Evolutionary conservation across 2,113 vertebrate species (phyloP).

Genomic region (Opisthocomus hoazin): DNA sequence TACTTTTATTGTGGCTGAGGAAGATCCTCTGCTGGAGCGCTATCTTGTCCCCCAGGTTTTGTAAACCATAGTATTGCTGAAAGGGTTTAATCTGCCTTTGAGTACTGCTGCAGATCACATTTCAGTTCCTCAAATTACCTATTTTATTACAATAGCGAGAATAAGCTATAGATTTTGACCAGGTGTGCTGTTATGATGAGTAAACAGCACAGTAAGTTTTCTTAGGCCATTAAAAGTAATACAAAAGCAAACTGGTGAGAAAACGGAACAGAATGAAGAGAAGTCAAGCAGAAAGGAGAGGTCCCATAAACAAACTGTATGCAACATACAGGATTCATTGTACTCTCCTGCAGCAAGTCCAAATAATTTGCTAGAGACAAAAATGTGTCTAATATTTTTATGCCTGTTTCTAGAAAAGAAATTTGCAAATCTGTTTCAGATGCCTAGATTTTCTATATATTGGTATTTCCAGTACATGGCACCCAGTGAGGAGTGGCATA

Average conservation of each 20-base stretch:
- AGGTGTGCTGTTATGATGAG: not conserved
- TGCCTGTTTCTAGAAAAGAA: not conserved
- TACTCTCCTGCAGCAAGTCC: not conserved
- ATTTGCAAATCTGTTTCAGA: not conserved
- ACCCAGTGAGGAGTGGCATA: not conserved
- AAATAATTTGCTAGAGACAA: not conserved
- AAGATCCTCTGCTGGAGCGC: not conserved
- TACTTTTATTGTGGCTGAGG: not conserved
- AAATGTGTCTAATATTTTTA: not conserved
- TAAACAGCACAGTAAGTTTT: not conserved
- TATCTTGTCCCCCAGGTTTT: not conserved
- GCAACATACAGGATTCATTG: not conserved
- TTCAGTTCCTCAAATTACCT: not conserved
- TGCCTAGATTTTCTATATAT: not conserved
- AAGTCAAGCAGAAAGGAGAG: not conserved
- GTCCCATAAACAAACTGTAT: not conserved
- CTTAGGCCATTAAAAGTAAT: not conserved
- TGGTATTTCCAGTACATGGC: not conserved
- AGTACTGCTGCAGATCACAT: not conserved
- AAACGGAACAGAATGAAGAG: not conserved
- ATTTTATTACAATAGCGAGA: not conserved
- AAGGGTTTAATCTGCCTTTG: not conserved
- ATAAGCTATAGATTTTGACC: not conserved
- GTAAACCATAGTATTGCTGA: not conserved
- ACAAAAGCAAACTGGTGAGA: not conserved